Percentiles rank a stretch among this genome's conserved stretches.
phyloP scores from a whole-genome alignment of 92 coral and sea anemone genomes.

The Galaxea fascicularis region DNA sequence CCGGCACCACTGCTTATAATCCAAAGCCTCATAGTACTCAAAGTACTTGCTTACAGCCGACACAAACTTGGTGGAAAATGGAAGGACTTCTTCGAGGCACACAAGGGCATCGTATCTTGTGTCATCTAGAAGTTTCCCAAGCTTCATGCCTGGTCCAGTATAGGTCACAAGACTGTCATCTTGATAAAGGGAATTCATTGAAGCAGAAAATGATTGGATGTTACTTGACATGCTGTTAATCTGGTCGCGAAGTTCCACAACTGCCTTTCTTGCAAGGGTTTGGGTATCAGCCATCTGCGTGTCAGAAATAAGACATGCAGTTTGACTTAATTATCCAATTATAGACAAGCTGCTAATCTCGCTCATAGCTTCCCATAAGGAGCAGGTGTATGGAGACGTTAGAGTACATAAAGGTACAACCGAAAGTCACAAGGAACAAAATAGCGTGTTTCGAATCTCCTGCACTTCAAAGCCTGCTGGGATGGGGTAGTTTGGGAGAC shows the following conservation, averaged over 20 bases:
- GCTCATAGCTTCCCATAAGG: too few relatives aligned
- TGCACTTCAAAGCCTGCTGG: too few relatives aligned
- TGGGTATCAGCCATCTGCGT: neutral
- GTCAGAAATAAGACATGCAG: neutral
- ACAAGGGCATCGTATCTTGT: constrained; percentile 70
- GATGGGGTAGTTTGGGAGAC: too few relatives aligned
- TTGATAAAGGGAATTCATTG: constrained; percentile 44
- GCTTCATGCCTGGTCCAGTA: constrained; percentile 25
- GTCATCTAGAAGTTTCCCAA: constrained; percentile 70
- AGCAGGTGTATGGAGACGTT: too few relatives aligned
- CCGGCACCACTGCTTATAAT: constrained; percentile 60
- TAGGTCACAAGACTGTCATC: neutral
- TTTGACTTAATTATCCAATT: too few relatives aligned
- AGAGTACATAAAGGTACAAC: too few relatives aligned
- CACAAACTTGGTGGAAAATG: constrained; percentile 60
- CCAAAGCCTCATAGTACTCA: constrained; percentile 54
- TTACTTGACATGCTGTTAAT: constrained; percentile 42
- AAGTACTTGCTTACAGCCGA: constrained; percentile 43
- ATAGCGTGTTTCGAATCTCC: too few relatives aligned
- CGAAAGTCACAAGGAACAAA: too few relatives aligned
- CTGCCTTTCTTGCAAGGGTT: neutral
- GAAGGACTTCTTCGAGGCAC: constrained; percentile 54
- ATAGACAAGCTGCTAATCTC: too few relatives aligned
- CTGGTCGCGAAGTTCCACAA: constrained; percentile 14
- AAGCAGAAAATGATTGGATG: constrained; percentile 51